Evolutionary conservation across 2,888 invertebrate genomes (phyloP).

Genomic region (Crossocerus cetratus): DNA sequence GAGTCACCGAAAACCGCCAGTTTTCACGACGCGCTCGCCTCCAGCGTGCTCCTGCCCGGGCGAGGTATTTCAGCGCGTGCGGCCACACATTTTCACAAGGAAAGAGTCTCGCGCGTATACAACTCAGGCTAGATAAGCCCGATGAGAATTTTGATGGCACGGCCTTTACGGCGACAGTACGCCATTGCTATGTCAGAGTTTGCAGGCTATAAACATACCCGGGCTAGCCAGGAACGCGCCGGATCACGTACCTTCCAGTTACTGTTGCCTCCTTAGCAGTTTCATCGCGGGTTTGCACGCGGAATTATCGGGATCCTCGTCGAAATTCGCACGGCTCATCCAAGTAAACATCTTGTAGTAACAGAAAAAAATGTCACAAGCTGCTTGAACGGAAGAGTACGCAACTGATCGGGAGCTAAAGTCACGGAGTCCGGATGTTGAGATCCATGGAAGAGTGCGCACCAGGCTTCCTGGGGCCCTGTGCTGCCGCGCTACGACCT

Average conservation of each 20-base stretch:
- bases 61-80: slow-evolving; percentile 29
- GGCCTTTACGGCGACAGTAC: slow-evolving; percentile 65
- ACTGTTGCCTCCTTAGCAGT: slow-evolving; percentile 66
- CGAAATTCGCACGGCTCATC: slow-evolving; percentile 76
- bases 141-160: slow-evolving; percentile 52
- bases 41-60: not conserved
- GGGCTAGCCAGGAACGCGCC: slow-evolving; percentile 51
- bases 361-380: slow-evolving; percentile 78
- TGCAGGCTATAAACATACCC: slow-evolving; percentile 75
- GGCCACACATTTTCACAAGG: slow-evolving; percentile 15
- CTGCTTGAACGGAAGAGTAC: slow-evolving; percentile 73
- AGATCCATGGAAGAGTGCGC: slow-evolving; percentile 38
- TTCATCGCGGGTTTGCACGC: slow-evolving; percentile 69
- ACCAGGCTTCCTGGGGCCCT: slow-evolving; percentile 18
- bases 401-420: slow-evolving; percentile 66
- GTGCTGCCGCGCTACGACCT: not conserved
- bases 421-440: slow-evolving; percentile 67
- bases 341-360: slow-evolving; percentile 79
- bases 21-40: slow-evolving; percentile 37
- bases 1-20: slow-evolving; percentile 50
- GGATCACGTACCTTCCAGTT: slow-evolving; percentile 66
- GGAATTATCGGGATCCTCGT: slow-evolving; percentile 66
- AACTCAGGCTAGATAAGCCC: slow-evolving; percentile 45
- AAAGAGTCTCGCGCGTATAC: slow-evolving; percentile 29
- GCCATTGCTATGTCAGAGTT: slow-evolving; percentile 75